These are phyloP conservation scores for Alloplasta piceator DNA, from an alignment of 2,888 invertebrate genomes.

Conservation along the genomic window DNA sequence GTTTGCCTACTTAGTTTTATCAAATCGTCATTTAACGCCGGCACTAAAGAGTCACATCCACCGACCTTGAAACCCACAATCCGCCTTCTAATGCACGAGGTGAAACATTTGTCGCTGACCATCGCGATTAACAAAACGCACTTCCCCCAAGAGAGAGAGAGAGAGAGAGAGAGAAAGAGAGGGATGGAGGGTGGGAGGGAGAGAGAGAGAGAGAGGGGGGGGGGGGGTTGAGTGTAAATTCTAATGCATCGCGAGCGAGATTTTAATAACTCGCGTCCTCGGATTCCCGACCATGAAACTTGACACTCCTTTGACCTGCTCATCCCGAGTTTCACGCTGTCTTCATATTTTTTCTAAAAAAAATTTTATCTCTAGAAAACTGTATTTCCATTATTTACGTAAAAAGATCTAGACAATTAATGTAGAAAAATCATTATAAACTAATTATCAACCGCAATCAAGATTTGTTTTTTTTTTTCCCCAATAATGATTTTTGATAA, in stretches of 20 bases:
- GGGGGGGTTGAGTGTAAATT: slow-evolving; percentile 2
- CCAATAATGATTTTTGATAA: no score
- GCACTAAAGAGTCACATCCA: slow-evolving; percentile 77
- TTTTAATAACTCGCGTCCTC: slow-evolving; percentile 28
- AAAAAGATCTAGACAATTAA: no score
- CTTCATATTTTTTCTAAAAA: no score
- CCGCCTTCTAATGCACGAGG: slow-evolving; percentile 50
- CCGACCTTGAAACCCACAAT: slow-evolving; percentile 75
- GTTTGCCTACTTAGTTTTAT: slow-evolving; percentile 48
- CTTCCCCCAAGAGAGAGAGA: neutral
- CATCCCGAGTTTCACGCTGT: no score
- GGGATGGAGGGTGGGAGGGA: neutral
- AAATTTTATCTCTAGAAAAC: no score
- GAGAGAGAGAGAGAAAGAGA: neutral
- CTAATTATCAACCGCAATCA: no score
- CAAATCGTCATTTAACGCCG: slow-evolving; percentile 70
- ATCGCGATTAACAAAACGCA: slow-evolving; percentile 37
- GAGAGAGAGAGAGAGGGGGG: neutral
- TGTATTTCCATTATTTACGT: no score
- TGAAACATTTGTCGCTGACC: slow-evolving; percentile 37
- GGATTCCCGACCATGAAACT: slow-evolving; percentile 47
- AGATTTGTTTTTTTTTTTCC: no score
- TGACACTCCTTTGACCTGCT: neutral
- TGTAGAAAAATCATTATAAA: no score
- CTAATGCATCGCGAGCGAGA: neutral